Percentiles rank a stretch among this genome's conserved stretches.
Conservation (phyloP, 2,113 vertebrate species). For the Thomomys bottae region DNA sequence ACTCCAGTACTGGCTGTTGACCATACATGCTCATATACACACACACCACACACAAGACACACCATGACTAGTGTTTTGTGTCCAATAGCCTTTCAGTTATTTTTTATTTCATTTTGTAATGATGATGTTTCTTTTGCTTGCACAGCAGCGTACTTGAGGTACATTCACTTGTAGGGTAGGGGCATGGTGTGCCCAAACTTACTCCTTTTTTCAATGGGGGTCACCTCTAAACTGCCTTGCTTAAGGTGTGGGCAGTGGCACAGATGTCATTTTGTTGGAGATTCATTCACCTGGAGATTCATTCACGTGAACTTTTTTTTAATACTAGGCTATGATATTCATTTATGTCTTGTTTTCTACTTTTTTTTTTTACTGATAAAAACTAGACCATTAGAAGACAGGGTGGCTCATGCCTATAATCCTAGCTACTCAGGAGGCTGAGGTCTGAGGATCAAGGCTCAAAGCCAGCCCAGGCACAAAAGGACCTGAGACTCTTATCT, state of each 20-base stretch:
- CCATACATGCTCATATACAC: too few relatives aligned
- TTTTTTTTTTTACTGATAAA: conserved; percentile 1
- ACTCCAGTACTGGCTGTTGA: too few relatives aligned
- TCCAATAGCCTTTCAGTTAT: background rate
- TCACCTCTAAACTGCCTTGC: background rate
- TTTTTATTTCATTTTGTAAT: background rate
- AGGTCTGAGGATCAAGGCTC: too few relatives aligned
- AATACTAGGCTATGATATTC: background rate
- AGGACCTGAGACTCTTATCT: too few relatives aligned
- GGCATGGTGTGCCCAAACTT: rapidly evolving
- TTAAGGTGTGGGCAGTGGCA: background rate
- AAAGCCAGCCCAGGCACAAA: too few relatives aligned
- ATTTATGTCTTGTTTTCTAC: background rate
- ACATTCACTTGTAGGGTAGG: background rate
- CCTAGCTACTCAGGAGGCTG: too few relatives aligned
- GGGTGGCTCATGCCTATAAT: too few relatives aligned
- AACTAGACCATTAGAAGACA: background rate
- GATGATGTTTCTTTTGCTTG: background rate
- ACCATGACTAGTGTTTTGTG: background rate
- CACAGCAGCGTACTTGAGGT: background rate
- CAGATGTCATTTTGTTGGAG: background rate
- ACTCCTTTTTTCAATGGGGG: background rate
- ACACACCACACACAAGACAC: too few relatives aligned
- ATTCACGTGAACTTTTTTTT: background rate
- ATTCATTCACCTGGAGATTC: background rate